A percentile compares a stretch with the other conserved stretches of the same genome.
Conservation (phyloP, 2,113 vertebrate genomes). For the Antennarius striatus region DNA sequence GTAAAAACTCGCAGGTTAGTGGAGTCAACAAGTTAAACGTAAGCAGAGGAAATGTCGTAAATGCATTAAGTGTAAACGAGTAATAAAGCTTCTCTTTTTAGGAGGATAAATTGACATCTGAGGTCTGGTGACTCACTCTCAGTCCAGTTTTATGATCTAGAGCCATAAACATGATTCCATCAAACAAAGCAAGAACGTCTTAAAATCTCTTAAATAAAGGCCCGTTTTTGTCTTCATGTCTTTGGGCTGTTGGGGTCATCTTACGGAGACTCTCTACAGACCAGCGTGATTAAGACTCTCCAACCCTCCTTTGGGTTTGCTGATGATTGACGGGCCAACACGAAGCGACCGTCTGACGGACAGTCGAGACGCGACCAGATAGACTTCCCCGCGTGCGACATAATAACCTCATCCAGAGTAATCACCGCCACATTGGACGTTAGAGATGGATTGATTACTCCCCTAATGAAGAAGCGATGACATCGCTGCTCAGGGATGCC, state of each 20-base stretch:
- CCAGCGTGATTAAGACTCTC: too few species aligned
- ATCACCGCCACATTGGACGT: slow-evolving; percentile 73
- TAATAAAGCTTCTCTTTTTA: not conserved
- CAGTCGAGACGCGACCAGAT: slow-evolving; percentile 84
- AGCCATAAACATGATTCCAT: slow-evolving; percentile 24
- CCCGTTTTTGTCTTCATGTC: not conserved
- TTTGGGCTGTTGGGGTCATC: not conserved
- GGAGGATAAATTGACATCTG: not conserved
- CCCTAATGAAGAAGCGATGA: slow-evolving; percentile 50
- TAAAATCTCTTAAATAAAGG: slow-evolving; percentile 2
- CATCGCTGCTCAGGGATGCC: slow-evolving; percentile 41
- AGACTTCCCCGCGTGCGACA: slow-evolving; percentile 79
- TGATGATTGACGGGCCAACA: slow-evolving; percentile 80
- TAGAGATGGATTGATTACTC: slow-evolving; percentile 58
- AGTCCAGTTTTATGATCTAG: slow-evolving; percentile 13
- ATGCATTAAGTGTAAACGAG: slow-evolving; percentile 11
- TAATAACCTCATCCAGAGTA: slow-evolving; percentile 74
- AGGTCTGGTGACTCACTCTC: slow-evolving; percentile 7
- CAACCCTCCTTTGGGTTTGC: too few species aligned
- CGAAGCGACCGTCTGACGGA: slow-evolving; percentile 72
- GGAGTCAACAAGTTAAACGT: not conserved
- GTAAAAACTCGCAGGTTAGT: not conserved
- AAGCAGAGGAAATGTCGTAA: not conserved
- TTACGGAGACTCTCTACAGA: not conserved
- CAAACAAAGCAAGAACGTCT: slow-evolving; percentile 27